These are phyloP conservation scores for Hephaestus fuliginosus DNA, from an alignment of 2,797 vertebrate genomes.

Conservation along the genomic window DNA sequence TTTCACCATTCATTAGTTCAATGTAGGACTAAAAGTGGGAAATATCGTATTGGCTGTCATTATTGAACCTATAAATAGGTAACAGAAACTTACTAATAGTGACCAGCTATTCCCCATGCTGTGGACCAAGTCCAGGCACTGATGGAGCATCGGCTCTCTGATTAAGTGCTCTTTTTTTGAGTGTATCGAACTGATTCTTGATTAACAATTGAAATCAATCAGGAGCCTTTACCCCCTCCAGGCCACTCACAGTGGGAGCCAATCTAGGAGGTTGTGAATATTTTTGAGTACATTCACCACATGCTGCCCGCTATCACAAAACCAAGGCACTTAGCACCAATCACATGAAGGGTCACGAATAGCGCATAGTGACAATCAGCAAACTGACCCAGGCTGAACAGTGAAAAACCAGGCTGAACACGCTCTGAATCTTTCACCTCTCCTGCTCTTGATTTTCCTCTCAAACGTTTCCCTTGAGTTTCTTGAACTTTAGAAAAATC, in stretches of 20 bases:
- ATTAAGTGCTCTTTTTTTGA: constrained; percentile 78
- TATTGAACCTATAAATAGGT: constrained; percentile 64
- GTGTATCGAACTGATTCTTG: constrained; percentile 83
- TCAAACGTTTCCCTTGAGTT: constrained; percentile 19
- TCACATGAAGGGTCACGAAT: constrained; percentile 75
- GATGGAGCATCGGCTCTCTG: constrained; percentile 70
- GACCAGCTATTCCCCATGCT: constrained; percentile 51
- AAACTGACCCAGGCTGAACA: constrained; percentile 51
- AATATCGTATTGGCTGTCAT: constrained; percentile 34
- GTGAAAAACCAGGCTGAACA: constrained; percentile 31
- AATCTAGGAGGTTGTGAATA: constrained; percentile 74
- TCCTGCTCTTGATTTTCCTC: constrained; percentile 26
- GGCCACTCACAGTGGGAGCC: constrained; percentile 73
- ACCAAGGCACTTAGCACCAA: constrained; percentile 73
- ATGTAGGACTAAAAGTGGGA: not conserved
- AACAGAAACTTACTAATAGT: constrained; percentile 68
- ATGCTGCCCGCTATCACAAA: constrained; percentile 58
- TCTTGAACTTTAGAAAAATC: constrained; percentile 9
- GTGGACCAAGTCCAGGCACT: constrained; percentile 63
- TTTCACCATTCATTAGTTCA: constrained; percentile 1
- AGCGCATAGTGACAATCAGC: constrained; percentile 74
- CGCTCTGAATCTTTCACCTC: constrained; percentile 26
- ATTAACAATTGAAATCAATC: constrained; percentile 89
- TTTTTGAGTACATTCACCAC: constrained; percentile 71
- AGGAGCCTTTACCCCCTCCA: constrained; percentile 62